A percentile compares a stretch with the other conserved stretches of the same genome.
Conservation (phyloP, 1,140 invertebrate species). For the Sminthurinus signatus region DNA sequence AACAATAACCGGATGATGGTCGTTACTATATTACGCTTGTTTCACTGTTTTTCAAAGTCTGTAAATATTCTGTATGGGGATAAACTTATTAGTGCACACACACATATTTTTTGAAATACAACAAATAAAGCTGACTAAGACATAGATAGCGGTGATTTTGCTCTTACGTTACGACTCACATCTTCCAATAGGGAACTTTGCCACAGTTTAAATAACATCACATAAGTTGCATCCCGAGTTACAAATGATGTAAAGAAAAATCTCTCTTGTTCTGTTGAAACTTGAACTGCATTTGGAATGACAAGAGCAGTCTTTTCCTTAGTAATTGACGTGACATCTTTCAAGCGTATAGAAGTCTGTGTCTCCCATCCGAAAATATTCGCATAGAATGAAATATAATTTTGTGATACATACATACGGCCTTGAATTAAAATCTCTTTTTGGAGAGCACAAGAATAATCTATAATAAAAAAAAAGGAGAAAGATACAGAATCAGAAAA, state of each 20-base stretch:
- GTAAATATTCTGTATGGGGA: too few species aligned
- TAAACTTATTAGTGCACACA: too few species aligned
- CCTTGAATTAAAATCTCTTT: slow-evolving; percentile 89
- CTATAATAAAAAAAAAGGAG: too few species aligned
- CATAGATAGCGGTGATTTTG: neutral
- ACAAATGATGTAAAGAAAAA: slow-evolving; percentile 90
- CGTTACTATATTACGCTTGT: too few species aligned
- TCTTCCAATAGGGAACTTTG: slow-evolving; percentile 89
- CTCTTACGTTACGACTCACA: slow-evolving; percentile 47
- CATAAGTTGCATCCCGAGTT: slow-evolving; percentile 83
- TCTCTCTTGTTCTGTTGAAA: slow-evolving; percentile 74
- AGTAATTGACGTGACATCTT: slow-evolving; percentile 83
- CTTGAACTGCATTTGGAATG: slow-evolving; percentile 85
- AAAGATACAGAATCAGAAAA: too few species aligned
- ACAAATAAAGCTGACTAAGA: neutral
- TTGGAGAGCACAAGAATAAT: slow-evolving; percentile 94
- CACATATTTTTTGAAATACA: too few species aligned
- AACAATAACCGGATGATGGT: too few species aligned
- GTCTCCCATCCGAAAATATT: slow-evolving; percentile 89
- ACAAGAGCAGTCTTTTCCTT: slow-evolving; percentile 89
- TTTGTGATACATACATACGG: slow-evolving; percentile 83
- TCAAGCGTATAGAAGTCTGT: slow-evolving; percentile 67
- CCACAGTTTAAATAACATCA: slow-evolving; percentile 92
- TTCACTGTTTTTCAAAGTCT: too few species aligned
- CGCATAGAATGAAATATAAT: slow-evolving; percentile 90